phyloP scores from a whole-genome alignment of 2,113 vertebrate species.

The Cebus imitator region DNA sequence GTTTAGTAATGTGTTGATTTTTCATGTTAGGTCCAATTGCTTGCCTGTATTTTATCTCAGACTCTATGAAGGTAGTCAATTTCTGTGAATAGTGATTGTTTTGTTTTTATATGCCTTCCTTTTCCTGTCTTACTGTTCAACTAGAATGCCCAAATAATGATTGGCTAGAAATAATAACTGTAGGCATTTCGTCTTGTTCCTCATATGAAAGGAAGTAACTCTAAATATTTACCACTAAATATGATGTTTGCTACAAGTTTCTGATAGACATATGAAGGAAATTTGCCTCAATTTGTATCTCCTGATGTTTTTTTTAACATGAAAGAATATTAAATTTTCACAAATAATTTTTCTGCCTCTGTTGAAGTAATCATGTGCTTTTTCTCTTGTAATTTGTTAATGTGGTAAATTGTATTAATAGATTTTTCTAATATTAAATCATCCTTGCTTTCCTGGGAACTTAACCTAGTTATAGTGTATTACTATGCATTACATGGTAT shows the following conservation, averaged over 20 bases:
- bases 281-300: neutral
- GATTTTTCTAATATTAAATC: conserved; percentile 26
- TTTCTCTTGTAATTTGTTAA: conserved; percentile 19
- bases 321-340: neutral
- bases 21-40: neutral
- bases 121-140: neutral
- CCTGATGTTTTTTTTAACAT: neutral
- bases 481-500: neutral
- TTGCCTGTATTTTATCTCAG: neutral
- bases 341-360: conserved; percentile 9
- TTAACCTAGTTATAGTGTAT: neutral
- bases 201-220: neutral
- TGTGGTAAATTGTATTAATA: neutral
- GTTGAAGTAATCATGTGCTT: neutral
- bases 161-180: neutral
- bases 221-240: neutral
- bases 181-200: neutral
- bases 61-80: neutral
- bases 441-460: neutral
- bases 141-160: neutral
- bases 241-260: neutral
- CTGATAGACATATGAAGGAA: neutral
- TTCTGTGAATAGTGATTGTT: neutral
- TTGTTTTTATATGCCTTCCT: neutral
- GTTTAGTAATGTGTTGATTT: neutral